Base-by-base conservation (phyloP, 2,797 vertebrate species). In the Eupleurogrammus muticus region DNA sequence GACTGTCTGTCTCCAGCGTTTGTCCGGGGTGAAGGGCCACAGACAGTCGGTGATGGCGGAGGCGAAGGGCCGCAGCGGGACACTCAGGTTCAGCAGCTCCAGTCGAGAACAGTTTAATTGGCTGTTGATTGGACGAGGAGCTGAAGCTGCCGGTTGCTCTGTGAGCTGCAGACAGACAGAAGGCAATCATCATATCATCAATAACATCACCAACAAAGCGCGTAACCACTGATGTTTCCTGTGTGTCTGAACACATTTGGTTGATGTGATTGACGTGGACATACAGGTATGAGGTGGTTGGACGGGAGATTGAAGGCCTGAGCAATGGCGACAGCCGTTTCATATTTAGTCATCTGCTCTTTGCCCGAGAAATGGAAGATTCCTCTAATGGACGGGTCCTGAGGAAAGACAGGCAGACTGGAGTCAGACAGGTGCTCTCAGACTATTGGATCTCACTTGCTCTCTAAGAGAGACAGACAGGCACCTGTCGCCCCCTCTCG, bases 271-370 rank as follows among this genome's bases (percentile, higher is more conserved):
- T 42, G 16, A 44, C 13, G 13, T 5, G 38, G 16, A 50, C 49
- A 68, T 90, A 99, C 97, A 53, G 97, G 96, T 73, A 97, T 93
- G 55, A 99, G 86, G 80, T 99, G 97, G 72, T 93, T 94, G 89
- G 94, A 95, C 23, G 97, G 95, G 59, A 99, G 94, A 83, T 95
- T 96, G 92, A 99, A 99, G 47, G 96, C 95, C 53, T 97, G 95
- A 35, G 97, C 97, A 23, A 99, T 98, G 2, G 95, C 94, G 58
- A 96, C 95, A 0, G 96, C 95, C 84, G 99, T 99, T 84, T 99
- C 96, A 70, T 97, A 99, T 73, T 99, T 99, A 2, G 97, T 99
- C 97, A 99, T 98, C 89, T 96, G 96, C 52, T 99, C 96, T 40
- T 96, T 97, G 13, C 94, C 96, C 13, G 98, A 98, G 90, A 95